Conservation (phyloP, 2,888 invertebrate species). For the Thymelicus sylvestris region DNA sequence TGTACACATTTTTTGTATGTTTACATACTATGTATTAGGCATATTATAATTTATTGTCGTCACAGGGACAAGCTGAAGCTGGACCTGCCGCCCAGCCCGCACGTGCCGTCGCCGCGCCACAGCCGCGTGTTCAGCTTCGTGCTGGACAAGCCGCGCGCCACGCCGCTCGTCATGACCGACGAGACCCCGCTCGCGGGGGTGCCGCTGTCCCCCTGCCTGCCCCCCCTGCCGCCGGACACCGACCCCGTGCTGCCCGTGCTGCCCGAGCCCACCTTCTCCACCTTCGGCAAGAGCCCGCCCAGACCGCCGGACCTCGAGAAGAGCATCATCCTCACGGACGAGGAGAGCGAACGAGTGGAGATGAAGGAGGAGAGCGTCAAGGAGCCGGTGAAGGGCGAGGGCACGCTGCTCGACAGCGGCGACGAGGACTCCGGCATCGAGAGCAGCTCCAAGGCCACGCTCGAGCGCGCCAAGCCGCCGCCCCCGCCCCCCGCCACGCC, state of each 20-base stretch:
- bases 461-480: conserved; percentile 73
- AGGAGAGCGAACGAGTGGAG: conserved; percentile 49
- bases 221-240: conserved; percentile 56
- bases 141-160: conserved; percentile 67
- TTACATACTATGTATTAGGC: too few relatives aligned
- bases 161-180: conserved; percentile 74
- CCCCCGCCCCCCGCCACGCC: conserved; percentile 45
- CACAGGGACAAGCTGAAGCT: conserved; percentile 87
- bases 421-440: conserved; percentile 88
- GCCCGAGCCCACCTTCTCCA: conserved; percentile 84
- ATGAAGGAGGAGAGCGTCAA: conserved; percentile 57
- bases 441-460: conserved; percentile 84
- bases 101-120: conserved; percentile 70
- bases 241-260: conserved; percentile 57
- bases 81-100: conserved; percentile 87
- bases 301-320: conserved; percentile 62
- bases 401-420: conserved; percentile 86
- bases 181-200: conserved; percentile 73
- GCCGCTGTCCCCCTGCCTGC: conserved; percentile 50
- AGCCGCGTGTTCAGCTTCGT: conserved; percentile 74
- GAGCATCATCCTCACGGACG: conserved; percentile 63
- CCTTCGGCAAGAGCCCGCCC: conserved; percentile 80
- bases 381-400: conserved; percentile 82
- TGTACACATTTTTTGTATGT: too few relatives aligned
- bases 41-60: too few relatives aligned